phyloP scores from a whole-genome alignment of 2,113 vertebrate genomes.

The Hylia prasina region DNA sequence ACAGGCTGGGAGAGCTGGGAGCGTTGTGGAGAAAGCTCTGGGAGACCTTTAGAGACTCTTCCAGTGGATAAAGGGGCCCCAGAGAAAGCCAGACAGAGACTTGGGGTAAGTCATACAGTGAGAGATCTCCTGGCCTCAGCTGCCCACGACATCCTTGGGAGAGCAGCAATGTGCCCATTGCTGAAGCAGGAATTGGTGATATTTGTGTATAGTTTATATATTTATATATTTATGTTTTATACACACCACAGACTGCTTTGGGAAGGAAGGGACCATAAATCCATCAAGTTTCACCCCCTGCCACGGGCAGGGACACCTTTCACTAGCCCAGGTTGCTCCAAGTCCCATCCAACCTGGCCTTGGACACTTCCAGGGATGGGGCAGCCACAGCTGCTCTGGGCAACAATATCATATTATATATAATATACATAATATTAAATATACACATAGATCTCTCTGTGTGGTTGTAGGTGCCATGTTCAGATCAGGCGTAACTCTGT shows the following conservation, averaged over 20 bases:
- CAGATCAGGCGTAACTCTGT: not conserved
- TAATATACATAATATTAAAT: not conserved
- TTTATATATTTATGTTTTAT: not conserved
- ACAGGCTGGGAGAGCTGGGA: not conserved
- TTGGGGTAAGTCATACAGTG: not conserved
- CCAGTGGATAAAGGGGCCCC: not conserved
- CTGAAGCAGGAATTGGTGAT: not conserved
- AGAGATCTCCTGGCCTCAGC: not conserved
- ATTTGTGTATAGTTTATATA: not conserved
- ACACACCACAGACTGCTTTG: not conserved
- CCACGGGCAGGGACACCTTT: not conserved
- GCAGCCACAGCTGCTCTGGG: not conserved
- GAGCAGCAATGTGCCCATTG: not conserved
- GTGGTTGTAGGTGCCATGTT: not conserved
- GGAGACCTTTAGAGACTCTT: not conserved
- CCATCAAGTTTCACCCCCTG: not conserved
- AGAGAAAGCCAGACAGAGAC: not conserved
- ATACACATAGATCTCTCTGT: not conserved
- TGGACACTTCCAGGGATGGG: not conserved
- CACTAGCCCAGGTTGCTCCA: not conserved
- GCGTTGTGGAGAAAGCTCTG: not conserved
- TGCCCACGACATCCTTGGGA: not conserved
- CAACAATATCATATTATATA: not conserved
- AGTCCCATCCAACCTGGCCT: rapidly evolving
- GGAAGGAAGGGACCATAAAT: not conserved